These are phyloP conservation scores for Kuschelorhynchus macadamiae DNA, from an alignment of 2,888 invertebrate species.

Conservation along the genomic window DNA sequence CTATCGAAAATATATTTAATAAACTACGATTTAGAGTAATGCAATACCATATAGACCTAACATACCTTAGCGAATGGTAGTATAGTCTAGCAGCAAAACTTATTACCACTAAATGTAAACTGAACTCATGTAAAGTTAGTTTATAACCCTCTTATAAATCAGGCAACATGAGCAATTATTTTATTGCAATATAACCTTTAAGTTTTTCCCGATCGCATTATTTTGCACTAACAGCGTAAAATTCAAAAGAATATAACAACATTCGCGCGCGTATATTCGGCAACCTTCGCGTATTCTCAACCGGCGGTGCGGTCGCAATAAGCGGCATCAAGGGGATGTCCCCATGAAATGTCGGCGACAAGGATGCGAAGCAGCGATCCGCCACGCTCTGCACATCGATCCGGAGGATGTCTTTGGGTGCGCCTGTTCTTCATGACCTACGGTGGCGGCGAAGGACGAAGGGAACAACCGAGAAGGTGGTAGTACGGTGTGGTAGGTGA, in stretches of 20 bases:
- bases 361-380: constrained; percentile 14
- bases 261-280: constrained; percentile 3
- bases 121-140: too few relatives aligned
- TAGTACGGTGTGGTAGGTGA: constrained; percentile 23
- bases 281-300: constrained; percentile 8
- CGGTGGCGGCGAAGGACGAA: constrained; percentile 34
- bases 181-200: too few relatives aligned
- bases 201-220: not conserved
- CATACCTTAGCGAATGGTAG: too few relatives aligned
- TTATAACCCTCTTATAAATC: not conserved
- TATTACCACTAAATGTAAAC: too few relatives aligned
- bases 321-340: constrained; percentile 28
- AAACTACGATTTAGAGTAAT: too few relatives aligned
- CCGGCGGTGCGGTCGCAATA: not conserved
- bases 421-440: constrained; percentile 44
- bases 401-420: constrained; percentile 39
- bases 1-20: too few relatives aligned
- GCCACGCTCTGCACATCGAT: constrained; percentile 48
- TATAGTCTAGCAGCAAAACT: too few relatives aligned
- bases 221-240: not conserved
- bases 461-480: not conserved
- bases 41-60: too few relatives aligned
- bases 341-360: constrained; percentile 35
- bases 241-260: not conserved
- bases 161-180: not conserved